Percentiles rank a stretch among this genome's conserved stretches.
Evolutionary conservation across 1,140 invertebrate genomes (phyloP).

Genomic region (Drosophila mayri): DNA sequence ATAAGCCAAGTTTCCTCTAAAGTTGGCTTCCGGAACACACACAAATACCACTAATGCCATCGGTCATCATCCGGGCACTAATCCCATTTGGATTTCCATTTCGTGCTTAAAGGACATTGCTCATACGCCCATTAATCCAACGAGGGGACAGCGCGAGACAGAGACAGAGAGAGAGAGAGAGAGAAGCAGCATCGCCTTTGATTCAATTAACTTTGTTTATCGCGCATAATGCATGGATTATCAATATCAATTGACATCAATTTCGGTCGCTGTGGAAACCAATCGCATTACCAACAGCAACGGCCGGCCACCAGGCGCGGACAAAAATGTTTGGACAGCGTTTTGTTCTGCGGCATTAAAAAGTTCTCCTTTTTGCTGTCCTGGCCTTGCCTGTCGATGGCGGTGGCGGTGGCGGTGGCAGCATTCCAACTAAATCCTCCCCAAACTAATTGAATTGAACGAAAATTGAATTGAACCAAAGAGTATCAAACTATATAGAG

Average conservation of each 20-base stretch:
- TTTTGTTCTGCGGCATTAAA: conserved; percentile 48
- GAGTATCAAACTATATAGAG: no score
- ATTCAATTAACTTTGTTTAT: conserved; percentile 69
- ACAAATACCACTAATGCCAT: conserved; percentile 4
- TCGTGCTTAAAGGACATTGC: conserved; percentile 36
- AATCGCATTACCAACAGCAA: conserved; percentile 41
- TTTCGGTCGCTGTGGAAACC: conserved; percentile 38
- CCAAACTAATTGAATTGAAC: conserved; percentile 60
- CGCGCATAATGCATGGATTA: conserved; percentile 67
- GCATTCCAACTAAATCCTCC: conserved; percentile 61
- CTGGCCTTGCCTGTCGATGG: background rate
- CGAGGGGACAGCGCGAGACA: no score
- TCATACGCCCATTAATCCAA: conserved; percentile 41
- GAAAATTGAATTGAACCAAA: conserved; percentile 56
- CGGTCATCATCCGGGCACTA: conserved; percentile 21
- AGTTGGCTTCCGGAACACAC: background rate
- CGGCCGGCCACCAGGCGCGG: background rate
- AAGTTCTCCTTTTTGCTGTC: conserved; percentile 42
- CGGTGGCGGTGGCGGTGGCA: background rate
- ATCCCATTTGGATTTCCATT: conserved; percentile 34
- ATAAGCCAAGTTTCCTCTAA: background rate
- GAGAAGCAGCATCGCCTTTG: conserved; percentile 26
- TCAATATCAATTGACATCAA: conserved; percentile 69
- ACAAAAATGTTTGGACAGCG: conserved; percentile 36
- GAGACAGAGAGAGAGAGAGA: background rate